Evolutionary conservation across 2,797 vertebrate species (phyloP), one percentile per base, ranked within the genome.

Genomic region (Urosaurus nigricauda): DNA sequence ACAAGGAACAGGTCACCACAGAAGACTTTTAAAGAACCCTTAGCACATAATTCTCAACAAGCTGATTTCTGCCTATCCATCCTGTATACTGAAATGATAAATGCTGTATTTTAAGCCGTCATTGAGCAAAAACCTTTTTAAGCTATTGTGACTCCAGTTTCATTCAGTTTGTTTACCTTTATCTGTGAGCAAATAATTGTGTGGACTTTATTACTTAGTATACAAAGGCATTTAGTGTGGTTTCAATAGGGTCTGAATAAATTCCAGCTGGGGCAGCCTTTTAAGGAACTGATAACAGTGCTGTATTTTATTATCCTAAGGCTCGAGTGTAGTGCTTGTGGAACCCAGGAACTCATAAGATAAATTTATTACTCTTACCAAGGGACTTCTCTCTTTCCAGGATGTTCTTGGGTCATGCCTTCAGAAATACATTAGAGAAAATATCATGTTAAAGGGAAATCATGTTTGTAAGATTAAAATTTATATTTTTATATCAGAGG

Each of bases 31-130:
- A 68, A 68, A 32, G 40, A 83, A 88, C 47, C 84, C 85, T 1
- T 65, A 56, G 17, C n/a, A 3, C 79, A 90, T 68, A 40, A 37
- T 81, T 91, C 79, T 89, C 75, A 88, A 77, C 58, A 0, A 1
- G 78, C 19, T 32, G 90, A 75, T 79, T 78, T 91, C 47, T 63
- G 75, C 51, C 9, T 53, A 37, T 12, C 9, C 35, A 90, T 88
- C 43, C 47, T 63, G 1, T 0, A 0, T 90, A 84, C 14, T 47
- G 51, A 87, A 60, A 83, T 89, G 53, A 77, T 91, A 85, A 73
- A 88, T 94, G 87, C 87, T 24, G 2, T 32, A 26, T 91, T 91
- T 82, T 92, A 51, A n/a, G 17, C 84, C 90, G 24, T 80, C 85
- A 71, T 0, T 58, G n/a, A 87, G 87, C 85, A 47, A 87, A 90